Percentiles rank a stretch among this genome's conserved stretches.
These are phyloP conservation scores for Rallus limicola DNA, from an alignment of 2,113 vertebrate genomes.

Conservation along the genomic window DNA sequence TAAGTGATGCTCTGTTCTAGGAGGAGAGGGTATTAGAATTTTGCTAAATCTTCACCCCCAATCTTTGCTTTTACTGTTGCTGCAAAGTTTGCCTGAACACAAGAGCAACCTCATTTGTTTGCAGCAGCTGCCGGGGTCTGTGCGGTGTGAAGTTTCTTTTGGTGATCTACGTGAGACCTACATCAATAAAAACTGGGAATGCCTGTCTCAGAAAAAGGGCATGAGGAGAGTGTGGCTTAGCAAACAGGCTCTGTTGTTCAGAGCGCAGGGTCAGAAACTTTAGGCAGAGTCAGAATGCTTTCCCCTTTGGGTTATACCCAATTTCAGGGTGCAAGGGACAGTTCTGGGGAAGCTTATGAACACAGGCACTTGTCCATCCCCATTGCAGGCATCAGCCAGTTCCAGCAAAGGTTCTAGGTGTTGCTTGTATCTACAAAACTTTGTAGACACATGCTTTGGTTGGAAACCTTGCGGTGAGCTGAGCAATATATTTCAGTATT, in stretches of 20 bases:
- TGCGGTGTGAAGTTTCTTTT: neutral
- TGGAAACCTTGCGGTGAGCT: neutral
- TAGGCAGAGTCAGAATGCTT: neutral
- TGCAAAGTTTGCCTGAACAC: neutral
- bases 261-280: neutral
- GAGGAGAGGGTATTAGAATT: neutral
- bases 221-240: neutral
- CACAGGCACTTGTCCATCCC: fast-evolving
- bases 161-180: neutral
- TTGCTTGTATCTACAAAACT: neutral
- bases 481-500: neutral
- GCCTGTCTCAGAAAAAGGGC: neutral
- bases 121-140: neutral
- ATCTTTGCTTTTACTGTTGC: neutral
- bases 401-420: fast-evolving
- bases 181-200: neutral
- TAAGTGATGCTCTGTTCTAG: neutral
- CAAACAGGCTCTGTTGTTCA: neutral
- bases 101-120: neutral
- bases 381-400: fast-evolving
- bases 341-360: neutral
- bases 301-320: neutral
- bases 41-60: neutral
- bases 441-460: neutral
- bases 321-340: neutral